These are phyloP conservation scores for Neoitamus cyanurus DNA, from an alignment of 2,888 invertebrate genomes.

Conservation along the genomic window DNA sequence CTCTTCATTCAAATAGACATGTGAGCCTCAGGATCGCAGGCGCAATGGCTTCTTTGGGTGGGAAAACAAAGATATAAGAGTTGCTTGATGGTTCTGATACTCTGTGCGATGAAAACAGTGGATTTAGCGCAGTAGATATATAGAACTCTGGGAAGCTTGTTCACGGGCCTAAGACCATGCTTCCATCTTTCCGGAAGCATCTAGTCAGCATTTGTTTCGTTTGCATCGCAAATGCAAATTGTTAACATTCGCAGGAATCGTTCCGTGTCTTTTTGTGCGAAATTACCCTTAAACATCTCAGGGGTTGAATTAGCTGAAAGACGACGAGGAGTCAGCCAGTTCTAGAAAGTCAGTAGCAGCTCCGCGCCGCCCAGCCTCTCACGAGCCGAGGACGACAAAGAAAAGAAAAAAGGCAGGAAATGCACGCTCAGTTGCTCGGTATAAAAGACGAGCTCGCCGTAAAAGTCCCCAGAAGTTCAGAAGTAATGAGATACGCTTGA, in stretches of 20 bases:
- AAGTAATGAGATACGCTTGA: constrained; percentile 57
- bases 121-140: not conserved
- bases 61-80: not conserved
- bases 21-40: not conserved
- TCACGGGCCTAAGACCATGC: not conserved
- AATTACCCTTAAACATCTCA: constrained; percentile 1
- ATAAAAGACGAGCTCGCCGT: constrained; percentile 54
- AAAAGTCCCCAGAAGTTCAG: constrained; percentile 30
- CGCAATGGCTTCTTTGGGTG: not conserved
- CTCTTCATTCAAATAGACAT: not conserved
- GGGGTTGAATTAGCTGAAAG: constrained; percentile 2
- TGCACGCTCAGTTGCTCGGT: constrained; percentile 56
- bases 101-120: not conserved
- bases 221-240: not conserved
- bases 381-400: constrained; percentile 11
- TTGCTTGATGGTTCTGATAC: not conserved
- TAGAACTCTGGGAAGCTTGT: not conserved
- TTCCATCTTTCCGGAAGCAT: not conserved
- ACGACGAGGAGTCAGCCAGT: not conserved
- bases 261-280: not conserved
- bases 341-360: not conserved
- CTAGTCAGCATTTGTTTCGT: not conserved
- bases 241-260: not conserved
- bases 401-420: constrained; percentile 54
- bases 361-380: constrained; percentile 11